Evolutionary conservation across 2,797 vertebrate genomes (phyloP), one percentile per base, ranked within the genome.

Genomic region (Dipus sagitta): DNA sequence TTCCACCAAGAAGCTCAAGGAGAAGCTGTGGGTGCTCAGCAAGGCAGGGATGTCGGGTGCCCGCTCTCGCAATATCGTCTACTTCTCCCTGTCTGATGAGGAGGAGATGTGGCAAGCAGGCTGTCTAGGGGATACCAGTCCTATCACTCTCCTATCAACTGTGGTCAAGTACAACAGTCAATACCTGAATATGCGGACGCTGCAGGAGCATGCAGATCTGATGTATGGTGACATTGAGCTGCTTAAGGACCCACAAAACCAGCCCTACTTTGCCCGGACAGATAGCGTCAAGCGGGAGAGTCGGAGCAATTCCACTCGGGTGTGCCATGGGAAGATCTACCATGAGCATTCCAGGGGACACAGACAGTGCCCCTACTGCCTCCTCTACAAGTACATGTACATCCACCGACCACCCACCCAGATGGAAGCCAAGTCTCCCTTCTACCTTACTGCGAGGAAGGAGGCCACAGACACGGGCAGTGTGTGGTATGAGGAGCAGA

Each of bases 81-180:
- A 95, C 92, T 98, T 97, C 72, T 97, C 97, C 14, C 78, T 97
- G 30, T 96, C 95, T 0, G 96, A 97, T 0, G 89, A 98, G 93
- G 97, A 98, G 92, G 96, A 98, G 91, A 97, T 88, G 74, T 97
- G 97, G 97, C 97, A 96, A 75, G 96, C 28, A 0, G 97, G 97
- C 3, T 98, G 96, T 82, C 94, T 98, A 3, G 97, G 97, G 70
- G 97, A 97, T 6, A 88, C 95, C 78, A 97, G 91, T 47, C 96
- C 97, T 0, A 8, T 95, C 47, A 95, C 96, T 0, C 95, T 97
- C 24, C 84, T 98, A 77, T 97, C 97, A 83, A 95, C 24, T 0
- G 97, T 97, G 60, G 96, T 98, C 71, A 98, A 98, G 95, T 97
- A 97, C 90, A 98, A 97, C 83, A 98, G 97, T 93, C 96, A 98